Conservation (phyloP, 2,797 vertebrate genomes). For the Melanogrammus aeglefinus region DNA sequence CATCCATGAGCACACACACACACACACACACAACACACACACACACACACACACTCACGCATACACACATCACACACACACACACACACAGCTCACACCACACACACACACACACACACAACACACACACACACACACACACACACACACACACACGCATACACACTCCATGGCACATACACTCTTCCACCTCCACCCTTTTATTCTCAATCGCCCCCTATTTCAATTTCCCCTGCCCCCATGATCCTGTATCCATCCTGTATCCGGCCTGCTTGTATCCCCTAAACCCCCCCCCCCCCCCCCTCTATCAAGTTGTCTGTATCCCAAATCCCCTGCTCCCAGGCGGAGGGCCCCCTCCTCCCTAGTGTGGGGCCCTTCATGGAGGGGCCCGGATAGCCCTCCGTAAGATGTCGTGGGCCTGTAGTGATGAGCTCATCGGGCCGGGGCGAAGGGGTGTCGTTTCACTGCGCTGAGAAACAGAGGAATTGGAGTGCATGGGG, state of each 20-base stretch:
- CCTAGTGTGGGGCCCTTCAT: neutral
- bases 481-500: constrained; percentile 10
- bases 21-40: too few relatives aligned
- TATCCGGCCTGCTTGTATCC: neutral
- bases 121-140: too few relatives aligned
- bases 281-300: constrained; percentile 1
- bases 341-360: neutral
- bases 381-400: neutral
- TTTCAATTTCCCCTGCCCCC: constrained; percentile 36
- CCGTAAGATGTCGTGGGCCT: neutral
- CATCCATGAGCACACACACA: too few relatives aligned
- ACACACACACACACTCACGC: neutral
- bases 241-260: constrained; percentile 6
- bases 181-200: constrained; percentile 4
- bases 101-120: too few relatives aligned
- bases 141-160: neutral
- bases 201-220: constrained; percentile 49
- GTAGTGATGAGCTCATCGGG: constrained; percentile 34
- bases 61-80: neutral
- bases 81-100: constrained; percentile 49
- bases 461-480: constrained; percentile 16
- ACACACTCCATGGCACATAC: constrained; percentile 45
- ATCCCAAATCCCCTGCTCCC: neutral
- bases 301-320: neutral
- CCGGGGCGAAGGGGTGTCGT: constrained; percentile 8